Percentiles rank a stretch among this genome's conserved stretches.
These are phyloP conservation scores for Clepsis dumicolana DNA, from an alignment of 2,888 invertebrate genomes.

Conservation along the genomic window DNA sequence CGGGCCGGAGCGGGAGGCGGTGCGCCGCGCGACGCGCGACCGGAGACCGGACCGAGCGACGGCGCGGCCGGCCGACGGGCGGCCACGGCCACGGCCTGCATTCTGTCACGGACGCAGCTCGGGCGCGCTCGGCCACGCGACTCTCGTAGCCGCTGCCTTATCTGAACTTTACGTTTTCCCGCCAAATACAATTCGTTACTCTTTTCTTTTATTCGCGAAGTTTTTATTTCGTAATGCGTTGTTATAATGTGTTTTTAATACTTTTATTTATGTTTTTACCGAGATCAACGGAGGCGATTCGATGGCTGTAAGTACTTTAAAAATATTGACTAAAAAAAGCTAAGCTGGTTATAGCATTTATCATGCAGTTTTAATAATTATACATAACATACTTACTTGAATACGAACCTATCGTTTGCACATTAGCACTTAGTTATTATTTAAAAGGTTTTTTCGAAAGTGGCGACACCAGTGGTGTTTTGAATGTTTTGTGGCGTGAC, in stretches of 20 bases:
- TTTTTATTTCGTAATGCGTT: constrained; percentile 75
- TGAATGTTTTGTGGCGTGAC: not conserved
- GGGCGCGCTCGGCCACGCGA: constrained; percentile 59
- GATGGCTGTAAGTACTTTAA: constrained; percentile 81
- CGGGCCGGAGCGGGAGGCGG: constrained; percentile 37
- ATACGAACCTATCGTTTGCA: not conserved
- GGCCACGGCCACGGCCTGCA: constrained; percentile 52
- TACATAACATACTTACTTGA: not conserved
- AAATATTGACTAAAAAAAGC: not conserved
- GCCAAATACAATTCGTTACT: constrained; percentile 58
- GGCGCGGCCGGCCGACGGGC: constrained; percentile 45
- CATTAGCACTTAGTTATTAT: not conserved
- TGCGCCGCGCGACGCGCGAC: constrained; percentile 37
- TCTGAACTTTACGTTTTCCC: constrained; percentile 63
- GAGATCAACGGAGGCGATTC: constrained; percentile 75
- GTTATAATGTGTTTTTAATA: constrained; percentile 74
- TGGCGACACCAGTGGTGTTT: not conserved
- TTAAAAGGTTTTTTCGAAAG: not conserved
- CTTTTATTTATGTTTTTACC: constrained; percentile 83
- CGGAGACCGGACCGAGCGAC: constrained; percentile 33
- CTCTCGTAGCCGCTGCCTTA: constrained; percentile 50
- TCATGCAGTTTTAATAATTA: not conserved
- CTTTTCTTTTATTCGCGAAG: constrained; percentile 43
- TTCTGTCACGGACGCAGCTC: constrained; percentile 70
- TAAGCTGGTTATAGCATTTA: not conserved